Evolutionary conservation across 2,797 vertebrate species (phyloP).

Genomic region (Rhinogobio ventralis): DNA sequence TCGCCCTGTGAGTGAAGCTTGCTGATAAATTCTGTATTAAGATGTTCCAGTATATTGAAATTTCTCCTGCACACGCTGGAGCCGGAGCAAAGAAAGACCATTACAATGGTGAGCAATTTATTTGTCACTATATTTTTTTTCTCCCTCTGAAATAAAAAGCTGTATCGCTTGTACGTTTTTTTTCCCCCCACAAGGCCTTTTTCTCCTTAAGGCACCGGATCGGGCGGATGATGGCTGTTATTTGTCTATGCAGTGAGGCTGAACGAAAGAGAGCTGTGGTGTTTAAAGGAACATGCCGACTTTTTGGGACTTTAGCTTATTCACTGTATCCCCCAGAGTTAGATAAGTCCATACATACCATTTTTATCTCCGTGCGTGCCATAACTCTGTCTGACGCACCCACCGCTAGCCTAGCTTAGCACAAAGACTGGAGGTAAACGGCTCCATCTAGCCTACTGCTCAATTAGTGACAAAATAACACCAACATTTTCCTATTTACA

Average conservation of each 20-base stretch:
- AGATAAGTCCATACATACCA: too few species aligned
- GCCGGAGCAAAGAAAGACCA: conserved; percentile 64
- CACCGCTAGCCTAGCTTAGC: too few species aligned
- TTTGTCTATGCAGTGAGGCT: conserved; percentile 82
- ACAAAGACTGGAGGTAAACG: too few species aligned
- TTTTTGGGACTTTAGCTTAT: too few species aligned
- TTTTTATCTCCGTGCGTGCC: too few species aligned
- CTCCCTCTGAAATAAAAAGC: conserved; percentile 65
- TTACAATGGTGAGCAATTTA: conserved; percentile 79
- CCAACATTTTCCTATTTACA: too few species aligned
- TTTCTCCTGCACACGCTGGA: conserved; percentile 69
- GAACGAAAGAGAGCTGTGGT: conserved; percentile 71
- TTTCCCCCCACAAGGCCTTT: conserved; percentile 67
- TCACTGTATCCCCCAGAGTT: too few species aligned
- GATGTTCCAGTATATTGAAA: conserved; percentile 77
- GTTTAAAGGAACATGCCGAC: too few species aligned
- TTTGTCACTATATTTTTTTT: conserved; percentile 72
- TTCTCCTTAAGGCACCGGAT: conserved; percentile 80
- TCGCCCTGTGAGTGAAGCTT: conserved; percentile 72
- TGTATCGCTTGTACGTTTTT: conserved; percentile 68
- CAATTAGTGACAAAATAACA: too few species aligned
- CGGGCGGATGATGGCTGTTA: conserved; percentile 77
- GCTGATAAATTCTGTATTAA: conserved; percentile 80
- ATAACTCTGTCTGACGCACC: too few species aligned
- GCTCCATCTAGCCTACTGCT: too few species aligned